Percentiles rank a stretch among this genome's conserved stretches.
Conservation (phyloP, 2,113 vertebrate species). For the Semicossyphus pulcher region DNA sequence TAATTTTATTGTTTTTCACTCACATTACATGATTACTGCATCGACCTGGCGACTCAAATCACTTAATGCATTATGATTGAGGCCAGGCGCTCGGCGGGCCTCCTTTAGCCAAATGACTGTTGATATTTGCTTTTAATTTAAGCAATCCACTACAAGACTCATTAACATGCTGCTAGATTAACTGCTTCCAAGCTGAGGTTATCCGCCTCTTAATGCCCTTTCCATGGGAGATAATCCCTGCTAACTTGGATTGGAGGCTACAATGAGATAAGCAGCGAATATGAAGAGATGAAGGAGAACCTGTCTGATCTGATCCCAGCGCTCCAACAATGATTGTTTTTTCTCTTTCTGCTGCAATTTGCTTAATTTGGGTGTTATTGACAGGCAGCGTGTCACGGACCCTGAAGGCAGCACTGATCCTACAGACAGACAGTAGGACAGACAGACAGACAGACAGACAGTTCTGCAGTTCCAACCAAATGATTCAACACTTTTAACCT, state of each 20-base stretch:
- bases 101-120: constrained; percentile 80
- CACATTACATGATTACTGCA: constrained; percentile 78
- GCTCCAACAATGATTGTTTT: constrained; percentile 43
- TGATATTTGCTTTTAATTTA: constrained; percentile 83
- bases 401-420: neutral
- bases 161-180: constrained; percentile 78
- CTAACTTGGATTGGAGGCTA: constrained; percentile 77
- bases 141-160: constrained; percentile 79
- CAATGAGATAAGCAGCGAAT: constrained; percentile 68
- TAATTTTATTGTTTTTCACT: constrained; percentile 79
- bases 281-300: constrained; percentile 67
- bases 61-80: constrained; percentile 83
- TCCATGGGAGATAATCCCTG: constrained; percentile 70
- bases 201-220: constrained; percentile 73
- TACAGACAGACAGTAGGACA: neutral
- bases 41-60: constrained; percentile 79
- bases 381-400: constrained; percentile 15
- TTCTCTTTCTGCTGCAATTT: constrained; percentile 51
- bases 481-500: too few species aligned
- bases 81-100: constrained; percentile 57
- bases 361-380: constrained; percentile 53
- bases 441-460: neutral
- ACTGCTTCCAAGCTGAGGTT: constrained; percentile 68
- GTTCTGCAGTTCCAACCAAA: too few species aligned
- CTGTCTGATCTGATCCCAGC: constrained; percentile 40